Evolutionary conservation across 2,113 vertebrate genomes (phyloP).

Genomic region (Osmerus eperlanus): DNA sequence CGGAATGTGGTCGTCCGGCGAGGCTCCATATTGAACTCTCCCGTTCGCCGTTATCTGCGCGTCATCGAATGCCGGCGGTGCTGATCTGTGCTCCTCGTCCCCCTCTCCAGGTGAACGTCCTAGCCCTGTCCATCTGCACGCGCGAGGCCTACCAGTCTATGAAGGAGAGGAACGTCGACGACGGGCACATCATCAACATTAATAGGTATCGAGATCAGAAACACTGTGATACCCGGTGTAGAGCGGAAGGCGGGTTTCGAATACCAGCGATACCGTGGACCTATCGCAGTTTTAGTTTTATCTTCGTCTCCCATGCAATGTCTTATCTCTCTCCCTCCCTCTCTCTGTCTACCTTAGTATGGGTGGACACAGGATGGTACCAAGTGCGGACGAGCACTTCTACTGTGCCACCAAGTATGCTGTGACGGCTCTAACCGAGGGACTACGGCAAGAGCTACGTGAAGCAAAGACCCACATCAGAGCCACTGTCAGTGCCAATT

Average conservation of each 20-base stretch:
- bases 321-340: conserved; percentile 9
- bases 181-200: conserved; percentile 96
- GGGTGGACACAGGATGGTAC: conserved; percentile 82
- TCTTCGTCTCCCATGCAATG: background rate
- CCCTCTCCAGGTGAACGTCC: conserved; percentile 82
- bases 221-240: too few relatives aligned
- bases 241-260: too few relatives aligned
- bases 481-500: conserved; percentile 79
- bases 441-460: conserved; percentile 87
- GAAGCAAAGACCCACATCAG: conserved; percentile 90
- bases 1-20: background rate
- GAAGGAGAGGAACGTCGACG: conserved; percentile 89
- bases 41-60: too few relatives aligned
- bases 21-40: too few relatives aligned
- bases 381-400: conserved; percentile 81
- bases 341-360: conserved; percentile 72
- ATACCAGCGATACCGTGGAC: too few relatives aligned
- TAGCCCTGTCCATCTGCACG: conserved; percentile 93
- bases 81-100: background rate
- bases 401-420: conserved; percentile 95
- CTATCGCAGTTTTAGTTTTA: too few relatives aligned
- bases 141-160: conserved; percentile 93
- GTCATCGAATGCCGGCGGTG: too few relatives aligned
- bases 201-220: conserved; percentile 77
- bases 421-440: conserved; percentile 90